phyloP scores from a whole-genome alignment of 1,140 invertebrate species.

The Drosophila bipectinata region DNA sequence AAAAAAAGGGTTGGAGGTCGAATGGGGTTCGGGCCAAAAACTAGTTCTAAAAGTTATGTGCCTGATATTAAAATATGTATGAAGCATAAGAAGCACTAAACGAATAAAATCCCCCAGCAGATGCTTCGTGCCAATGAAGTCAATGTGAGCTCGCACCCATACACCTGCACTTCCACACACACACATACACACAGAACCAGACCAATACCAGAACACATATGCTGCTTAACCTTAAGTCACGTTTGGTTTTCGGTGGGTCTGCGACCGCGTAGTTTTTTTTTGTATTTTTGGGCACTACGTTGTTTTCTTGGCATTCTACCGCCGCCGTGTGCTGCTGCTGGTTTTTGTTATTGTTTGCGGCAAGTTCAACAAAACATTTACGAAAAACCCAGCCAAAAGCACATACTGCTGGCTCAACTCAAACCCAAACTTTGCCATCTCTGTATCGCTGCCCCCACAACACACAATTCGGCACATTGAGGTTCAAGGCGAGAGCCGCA shows the following conservation, averaged over 20 bases:
- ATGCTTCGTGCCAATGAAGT: conserved; percentile 58
- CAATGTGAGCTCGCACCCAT: conserved; percentile 1
- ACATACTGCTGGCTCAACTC: conserved; percentile 75
- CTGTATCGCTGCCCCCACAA: conserved; percentile 21
- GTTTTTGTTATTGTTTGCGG: conserved; percentile 38
- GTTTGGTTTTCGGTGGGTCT: conserved; percentile 75
- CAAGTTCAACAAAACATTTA: conserved; percentile 66
- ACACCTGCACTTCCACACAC: neutral
- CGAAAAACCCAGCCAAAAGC: conserved; percentile 60
- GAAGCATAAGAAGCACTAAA: conserved; percentile 17
- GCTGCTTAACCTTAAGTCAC: conserved; percentile 72
- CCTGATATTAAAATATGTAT: conserved; percentile 50
- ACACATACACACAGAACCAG: neutral
- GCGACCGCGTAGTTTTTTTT: conserved; percentile 58
- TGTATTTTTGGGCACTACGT: conserved; percentile 37
- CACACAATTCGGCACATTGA: conserved; percentile 77
- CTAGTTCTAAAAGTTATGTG: conserved; percentile 48
- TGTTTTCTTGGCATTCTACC: conserved; percentile 50
- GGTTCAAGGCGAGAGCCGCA: conserved; percentile 66
- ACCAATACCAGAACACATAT: conserved; percentile 4
- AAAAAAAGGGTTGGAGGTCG: conserved; percentile 10
- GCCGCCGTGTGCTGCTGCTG: conserved; percentile 23
- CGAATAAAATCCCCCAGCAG: conserved; percentile 25
- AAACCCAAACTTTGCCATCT: conserved; percentile 19
- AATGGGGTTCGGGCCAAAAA: conserved; percentile 23